Base-by-base conservation (phyloP, 2,888 invertebrate genomes). In the Arrhopalites spinosus region DNA sequence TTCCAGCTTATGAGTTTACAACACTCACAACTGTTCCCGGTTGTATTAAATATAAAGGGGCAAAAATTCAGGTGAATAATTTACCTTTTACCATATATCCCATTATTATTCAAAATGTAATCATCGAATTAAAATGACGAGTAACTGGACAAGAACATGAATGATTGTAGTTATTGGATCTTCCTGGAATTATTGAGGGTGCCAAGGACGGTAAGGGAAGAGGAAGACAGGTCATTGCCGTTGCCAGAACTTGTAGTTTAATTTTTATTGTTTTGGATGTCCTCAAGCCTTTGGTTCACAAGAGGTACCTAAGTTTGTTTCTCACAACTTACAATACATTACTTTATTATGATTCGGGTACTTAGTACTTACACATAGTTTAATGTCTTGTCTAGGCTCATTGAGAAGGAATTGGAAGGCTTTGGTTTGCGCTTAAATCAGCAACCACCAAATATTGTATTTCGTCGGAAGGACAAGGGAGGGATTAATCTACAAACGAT, bases 121-220 rank as follows among this genome's bases (percentile, higher is more conserved):
- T 47, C 17, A n/a, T n/a, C n/a, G n/a, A n/a, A n/a, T n/a, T n/a
- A n/a, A n/a, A n/a, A n/a, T n/a, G n/a, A n/a, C n/a, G n/a, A n/a
- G n/a, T n/a, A n/a, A n/a, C n/a, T n/a, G n/a, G n/a, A n/a, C n/a
- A n/a, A n/a, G n/a, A n/a, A n/a, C n/a, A n/a, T n/a, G n/a, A n/a
- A n/a, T n/a, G n/a, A n/a, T n/a, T 67, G 79, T 86, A 98, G 93
- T 87, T 99, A 76, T 89, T 99, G 13, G 99, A 99, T 90, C 90
- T 99, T 84, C 99, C 99, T 78, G 99, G 99, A 87, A 99, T 99
- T 86, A 99, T 99, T 83, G 99, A 99, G 88, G 99, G 99, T 79
- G 99, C 99, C 0, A 99, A 99, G 85, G 99, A 99, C 85, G 99
- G 99, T 79, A 99, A 99, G 86, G 98, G 98, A 88, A 88, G 98